phyloP scores from a whole-genome alignment of 2,797 vertebrate genomes.

The Xerus rutilus region DNA sequence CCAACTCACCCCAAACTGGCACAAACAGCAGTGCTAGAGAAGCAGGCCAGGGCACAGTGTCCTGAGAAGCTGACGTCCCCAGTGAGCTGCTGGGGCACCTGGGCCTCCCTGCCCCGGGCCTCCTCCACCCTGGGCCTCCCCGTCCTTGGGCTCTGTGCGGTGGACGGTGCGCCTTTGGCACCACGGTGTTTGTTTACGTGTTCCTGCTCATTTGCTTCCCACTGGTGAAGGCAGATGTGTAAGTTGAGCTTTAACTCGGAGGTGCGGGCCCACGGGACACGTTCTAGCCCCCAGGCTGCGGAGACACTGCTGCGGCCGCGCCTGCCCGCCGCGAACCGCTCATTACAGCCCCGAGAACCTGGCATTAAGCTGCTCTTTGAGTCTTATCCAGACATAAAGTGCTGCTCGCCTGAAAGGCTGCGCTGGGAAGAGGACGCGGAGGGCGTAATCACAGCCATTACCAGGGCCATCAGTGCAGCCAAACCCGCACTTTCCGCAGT shows the following conservation, averaged over 20 bases:
- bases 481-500: conserved; percentile 89
- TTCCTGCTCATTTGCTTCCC: conserved; percentile 50
- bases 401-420: conserved; percentile 88
- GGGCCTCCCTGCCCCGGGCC: no score
- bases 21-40: no score
- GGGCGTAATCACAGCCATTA: conserved; percentile 92
- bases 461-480: conserved; percentile 86
- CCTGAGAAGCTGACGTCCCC: rapidly evolving
- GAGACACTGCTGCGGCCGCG: conserved; percentile 85
- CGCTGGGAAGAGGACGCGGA: conserved; percentile 88
- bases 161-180: background rate
- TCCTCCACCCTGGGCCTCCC: no score
- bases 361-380: conserved; percentile 89
- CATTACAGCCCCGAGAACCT: conserved; percentile 89
- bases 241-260: conserved; percentile 74
- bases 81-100: no score
- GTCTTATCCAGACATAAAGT: conserved; percentile 89
- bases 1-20: background rate
- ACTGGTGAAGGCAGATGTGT: conserved; percentile 62
- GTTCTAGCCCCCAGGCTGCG: conserved; percentile 80
- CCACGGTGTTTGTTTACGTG: conserved; percentile 44
- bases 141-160: no score
- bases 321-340: conserved; percentile 88
- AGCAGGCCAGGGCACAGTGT: no score
- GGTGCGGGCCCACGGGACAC: conserved; percentile 68